Conservation (phyloP, 2,888 invertebrate species). For the Tipula vernalis region DNA sequence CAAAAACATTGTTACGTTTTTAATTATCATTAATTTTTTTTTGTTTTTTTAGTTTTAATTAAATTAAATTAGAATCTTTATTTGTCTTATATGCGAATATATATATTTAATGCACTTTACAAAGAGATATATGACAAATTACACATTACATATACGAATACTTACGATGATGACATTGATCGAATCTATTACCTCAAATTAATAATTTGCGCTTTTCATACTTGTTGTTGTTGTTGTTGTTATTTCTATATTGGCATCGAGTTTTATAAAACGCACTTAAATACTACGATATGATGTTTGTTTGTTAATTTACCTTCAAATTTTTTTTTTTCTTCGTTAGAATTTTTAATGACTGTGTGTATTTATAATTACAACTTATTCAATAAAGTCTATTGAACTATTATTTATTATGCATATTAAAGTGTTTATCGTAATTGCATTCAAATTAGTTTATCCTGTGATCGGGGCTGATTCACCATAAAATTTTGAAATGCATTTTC, state of each 20-base stretch:
- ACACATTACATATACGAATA: background rate
- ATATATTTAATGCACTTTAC: background rate
- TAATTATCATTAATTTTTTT: background rate
- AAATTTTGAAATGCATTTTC: too few relatives aligned
- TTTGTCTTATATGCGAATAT: background rate
- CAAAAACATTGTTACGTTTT: slow-evolving; percentile 7
- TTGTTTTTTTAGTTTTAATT: background rate
- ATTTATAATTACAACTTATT: background rate
- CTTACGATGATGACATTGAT: background rate
- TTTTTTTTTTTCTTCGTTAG: background rate
- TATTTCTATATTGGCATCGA: background rate
- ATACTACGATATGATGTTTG: background rate
- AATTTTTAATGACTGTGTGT: background rate
- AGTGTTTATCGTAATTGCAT: too few relatives aligned
- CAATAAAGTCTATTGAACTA: background rate
- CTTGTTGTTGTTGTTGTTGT: background rate
- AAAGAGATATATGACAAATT: background rate
- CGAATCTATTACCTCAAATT: background rate
- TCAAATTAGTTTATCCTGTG: too few relatives aligned
- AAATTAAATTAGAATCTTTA: slow-evolving; percentile 4
- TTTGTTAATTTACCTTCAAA: background rate
- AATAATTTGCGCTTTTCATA: background rate
- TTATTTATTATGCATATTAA: too few relatives aligned
- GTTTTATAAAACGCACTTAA: background rate
- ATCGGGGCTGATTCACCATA: too few relatives aligned